phyloP scores from a whole-genome alignment of 2,113 vertebrate species.

The Brachyistius frenatus region DNA sequence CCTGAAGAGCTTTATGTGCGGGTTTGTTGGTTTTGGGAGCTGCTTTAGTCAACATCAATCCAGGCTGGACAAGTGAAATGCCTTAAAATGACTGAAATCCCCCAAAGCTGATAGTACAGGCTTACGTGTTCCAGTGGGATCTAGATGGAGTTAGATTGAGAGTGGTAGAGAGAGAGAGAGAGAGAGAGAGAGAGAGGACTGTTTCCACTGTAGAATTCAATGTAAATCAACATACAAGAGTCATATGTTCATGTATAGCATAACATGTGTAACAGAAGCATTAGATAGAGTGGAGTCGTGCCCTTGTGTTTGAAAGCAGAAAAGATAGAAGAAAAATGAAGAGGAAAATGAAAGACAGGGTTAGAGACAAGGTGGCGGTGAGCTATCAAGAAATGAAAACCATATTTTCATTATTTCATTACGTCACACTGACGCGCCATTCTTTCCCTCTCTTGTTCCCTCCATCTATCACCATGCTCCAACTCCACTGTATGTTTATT shows the following conservation, averaged over 20 bases:
- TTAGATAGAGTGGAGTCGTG: neutral
- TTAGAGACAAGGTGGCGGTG: conserved; percentile 23
- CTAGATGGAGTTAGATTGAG: conserved; percentile 54
- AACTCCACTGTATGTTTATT: conserved; percentile 76
- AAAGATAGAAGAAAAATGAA: neutral
- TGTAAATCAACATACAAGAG: conserved; percentile 20
- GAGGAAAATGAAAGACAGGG: conserved; percentile 14
- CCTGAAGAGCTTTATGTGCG: conserved; percentile 58
- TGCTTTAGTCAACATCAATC: conserved; percentile 73
- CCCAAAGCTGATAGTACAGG: conserved; percentile 74
- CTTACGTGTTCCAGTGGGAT: conserved; percentile 74
- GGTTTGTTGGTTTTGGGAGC: conserved; percentile 68
- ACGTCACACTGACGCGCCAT: conserved; percentile 39
- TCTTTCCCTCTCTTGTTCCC: conserved; percentile 37
- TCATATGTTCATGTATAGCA: neutral
- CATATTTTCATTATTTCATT: conserved; percentile 75
- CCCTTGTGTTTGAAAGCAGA: neutral
- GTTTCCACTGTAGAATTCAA: conserved; percentile 29
- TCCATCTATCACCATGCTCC: conserved; percentile 59
- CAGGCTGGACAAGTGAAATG: conserved; percentile 70
- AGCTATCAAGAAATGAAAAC: conserved; percentile 72
- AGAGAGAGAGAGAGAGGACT: neutral
- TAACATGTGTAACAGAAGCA: neutral
- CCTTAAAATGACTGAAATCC: conserved; percentile 77
- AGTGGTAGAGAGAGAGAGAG: neutral